These are phyloP conservation scores for Larimichthys polyactis DNA, from an alignment of 2,113 vertebrate genomes.

Conservation along the genomic window DNA sequence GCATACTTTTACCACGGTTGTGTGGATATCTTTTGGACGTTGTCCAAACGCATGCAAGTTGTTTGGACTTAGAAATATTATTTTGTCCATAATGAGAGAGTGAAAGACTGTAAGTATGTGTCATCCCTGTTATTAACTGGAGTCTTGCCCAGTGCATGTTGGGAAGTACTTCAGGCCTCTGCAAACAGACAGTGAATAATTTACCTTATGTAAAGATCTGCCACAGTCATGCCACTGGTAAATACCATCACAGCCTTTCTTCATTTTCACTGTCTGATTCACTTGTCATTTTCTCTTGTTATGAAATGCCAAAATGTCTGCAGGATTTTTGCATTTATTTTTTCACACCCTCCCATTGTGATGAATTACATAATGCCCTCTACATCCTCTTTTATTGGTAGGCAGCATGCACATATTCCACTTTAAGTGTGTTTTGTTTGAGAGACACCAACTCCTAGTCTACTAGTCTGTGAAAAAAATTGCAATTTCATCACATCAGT, in stretches of 20 bases:
- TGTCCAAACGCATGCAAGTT: conserved; percentile 49
- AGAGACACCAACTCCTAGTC: conserved; percentile 37
- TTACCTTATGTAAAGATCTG: conserved; percentile 51
- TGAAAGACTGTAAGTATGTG: conserved; percentile 44
- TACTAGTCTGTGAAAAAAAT: conserved; percentile 27
- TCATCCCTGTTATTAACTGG: conserved; percentile 43
- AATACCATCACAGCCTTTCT: conserved; percentile 48
- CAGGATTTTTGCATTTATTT: conserved; percentile 44
- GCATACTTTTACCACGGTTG: conserved; percentile 25
- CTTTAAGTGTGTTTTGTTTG: conserved; percentile 38
- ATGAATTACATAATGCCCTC: conserved; percentile 46
- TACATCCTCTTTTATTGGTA: conserved; percentile 36
- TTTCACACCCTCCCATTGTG: conserved; percentile 34
- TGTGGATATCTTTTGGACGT: conserved; percentile 38
- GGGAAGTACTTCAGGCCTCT: conserved; percentile 38
- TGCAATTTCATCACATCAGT: conserved; percentile 9
- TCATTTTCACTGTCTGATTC: conserved; percentile 52
- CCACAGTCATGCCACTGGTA: conserved; percentile 35
- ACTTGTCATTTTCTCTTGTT: conserved; percentile 57
- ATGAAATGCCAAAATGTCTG: conserved; percentile 55
- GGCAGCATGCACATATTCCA: conserved; percentile 40
- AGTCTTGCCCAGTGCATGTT: conserved; percentile 31
- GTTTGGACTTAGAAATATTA: conserved; percentile 38
- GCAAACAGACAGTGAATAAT: conserved; percentile 55
- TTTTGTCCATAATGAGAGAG: conserved; percentile 40